phyloP scores from a whole-genome alignment of 92 coral and sea anemone genomes.

The Actinernus sp. region DNA sequence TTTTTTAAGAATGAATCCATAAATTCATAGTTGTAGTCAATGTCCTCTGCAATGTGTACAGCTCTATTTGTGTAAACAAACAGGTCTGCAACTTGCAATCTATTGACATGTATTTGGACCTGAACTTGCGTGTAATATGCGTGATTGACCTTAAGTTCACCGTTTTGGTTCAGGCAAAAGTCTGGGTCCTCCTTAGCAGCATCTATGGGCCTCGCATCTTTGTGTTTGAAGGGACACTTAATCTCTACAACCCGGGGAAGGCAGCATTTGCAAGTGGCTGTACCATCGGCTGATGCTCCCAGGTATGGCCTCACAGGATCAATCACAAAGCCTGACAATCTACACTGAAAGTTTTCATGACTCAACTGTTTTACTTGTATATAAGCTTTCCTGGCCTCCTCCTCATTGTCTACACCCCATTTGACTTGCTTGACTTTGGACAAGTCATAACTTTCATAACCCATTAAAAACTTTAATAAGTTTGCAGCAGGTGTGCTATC shows the following conservation, averaged over 20 bases:
- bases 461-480: conserved; percentile 17
- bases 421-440: background rate
- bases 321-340: conserved; percentile 19
- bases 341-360: conserved; percentile 2
- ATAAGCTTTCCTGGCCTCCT: conserved; percentile 6
- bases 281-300: conserved; percentile 31
- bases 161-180: conserved; percentile 35
- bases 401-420: conserved; percentile 30
- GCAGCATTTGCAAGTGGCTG: conserved; percentile 28
- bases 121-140: conserved; percentile 58
- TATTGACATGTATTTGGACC: conserved; percentile 48
- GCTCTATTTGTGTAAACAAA: conserved; percentile 18
- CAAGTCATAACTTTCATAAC: conserved; percentile 6
- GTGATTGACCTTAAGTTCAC: conserved; percentile 26
- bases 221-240: conserved; percentile 35
- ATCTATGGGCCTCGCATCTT: background rate
- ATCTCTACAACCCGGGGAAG: conserved; percentile 11
- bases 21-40: background rate
- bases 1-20: no score
- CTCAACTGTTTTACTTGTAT: background rate
- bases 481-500: conserved; percentile 16
- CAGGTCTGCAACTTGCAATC: background rate
- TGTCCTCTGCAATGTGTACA: conserved; percentile 23
- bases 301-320: conserved; percentile 17
- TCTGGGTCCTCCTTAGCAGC: conserved; percentile 17